Base-by-base conservation (phyloP, 2,888 invertebrate species). In the Heteropelma amictum region DNA sequence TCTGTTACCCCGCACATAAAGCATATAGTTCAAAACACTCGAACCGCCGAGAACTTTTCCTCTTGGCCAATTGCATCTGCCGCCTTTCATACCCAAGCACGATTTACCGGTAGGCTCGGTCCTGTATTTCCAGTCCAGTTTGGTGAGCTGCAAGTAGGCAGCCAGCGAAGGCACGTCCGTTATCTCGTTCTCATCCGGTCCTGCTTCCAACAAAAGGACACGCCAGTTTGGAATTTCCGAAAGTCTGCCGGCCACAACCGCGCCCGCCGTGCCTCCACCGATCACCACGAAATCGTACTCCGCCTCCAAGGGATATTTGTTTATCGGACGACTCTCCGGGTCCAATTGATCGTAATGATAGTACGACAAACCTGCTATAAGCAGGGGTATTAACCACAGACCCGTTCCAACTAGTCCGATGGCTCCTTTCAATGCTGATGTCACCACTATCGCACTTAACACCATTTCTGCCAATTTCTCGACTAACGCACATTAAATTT, bases 21-120 rank as follows among this genome's bases (percentile, higher is more conserved):
- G 91, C 97, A 97, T 97, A 87, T 96, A 96, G 86, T 97, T 97
- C 0, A 97, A 90, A 0, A 95, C 95, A 80, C 95, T 95, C 0
- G 95, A 95, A 0, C 97, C 97, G 1, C 98, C 98, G 0, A 98
- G 91, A 1, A 97, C 96, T 89, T 96, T 96, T 17, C 96, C 96
- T 53, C 98, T 90, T 0, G 96, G 96, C 96, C 96, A 96, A 87
- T 95, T 96, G 89, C 96, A 96, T 65, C 94, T 92, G 53, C 93
- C 94, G 75, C 94, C 93, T 82, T 94, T 94, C 93, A 96, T 95
- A 10, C 95, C 96, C 74, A 96, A 89, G 81, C 96, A 96, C 0
- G 96, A 95, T 83, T 92, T 93, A 75, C 93, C 92, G 1, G 95
- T 95, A 0, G 96, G 95, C 85, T 96, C 95, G 0, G 95, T 96